phyloP scores from a whole-genome alignment of 2,797 vertebrate genomes.

The Sebastes flavidus region DNA sequence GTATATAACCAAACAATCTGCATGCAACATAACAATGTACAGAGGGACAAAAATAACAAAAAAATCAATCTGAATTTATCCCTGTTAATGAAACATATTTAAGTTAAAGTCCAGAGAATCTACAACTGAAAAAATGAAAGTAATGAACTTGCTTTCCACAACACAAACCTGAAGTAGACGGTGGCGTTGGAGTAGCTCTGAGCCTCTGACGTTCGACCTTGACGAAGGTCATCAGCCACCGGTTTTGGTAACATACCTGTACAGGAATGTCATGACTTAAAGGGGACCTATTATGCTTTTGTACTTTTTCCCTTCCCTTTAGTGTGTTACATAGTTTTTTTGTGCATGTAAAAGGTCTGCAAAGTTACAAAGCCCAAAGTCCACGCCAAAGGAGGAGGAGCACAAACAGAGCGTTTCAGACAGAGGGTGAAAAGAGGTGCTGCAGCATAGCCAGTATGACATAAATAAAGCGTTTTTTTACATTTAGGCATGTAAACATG shows the following conservation, averaged over 20 bases:
- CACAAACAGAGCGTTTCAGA: no score
- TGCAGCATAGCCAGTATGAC: no score
- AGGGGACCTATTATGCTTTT: no score
- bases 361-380: no score
- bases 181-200: slow-evolving; percentile 82
- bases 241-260: slow-evolving; percentile 85
- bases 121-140: background rate
- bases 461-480: no score
- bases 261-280: background rate
- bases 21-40: background rate
- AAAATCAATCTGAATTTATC: background rate
- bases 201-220: slow-evolving; percentile 77
- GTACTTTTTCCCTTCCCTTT: no score
- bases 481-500: no score
- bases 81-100: background rate
- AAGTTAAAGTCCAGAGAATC: background rate
- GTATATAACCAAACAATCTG: background rate
- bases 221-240: slow-evolving; percentile 80
- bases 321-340: no score
- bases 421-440: no score
- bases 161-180: slow-evolving; percentile 80
- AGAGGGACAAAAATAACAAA: background rate
- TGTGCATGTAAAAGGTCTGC: no score
- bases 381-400: no score
- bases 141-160: background rate